phyloP scores from a whole-genome alignment of 2,888 invertebrate genomes.

The Bombylius discolor region DNA sequence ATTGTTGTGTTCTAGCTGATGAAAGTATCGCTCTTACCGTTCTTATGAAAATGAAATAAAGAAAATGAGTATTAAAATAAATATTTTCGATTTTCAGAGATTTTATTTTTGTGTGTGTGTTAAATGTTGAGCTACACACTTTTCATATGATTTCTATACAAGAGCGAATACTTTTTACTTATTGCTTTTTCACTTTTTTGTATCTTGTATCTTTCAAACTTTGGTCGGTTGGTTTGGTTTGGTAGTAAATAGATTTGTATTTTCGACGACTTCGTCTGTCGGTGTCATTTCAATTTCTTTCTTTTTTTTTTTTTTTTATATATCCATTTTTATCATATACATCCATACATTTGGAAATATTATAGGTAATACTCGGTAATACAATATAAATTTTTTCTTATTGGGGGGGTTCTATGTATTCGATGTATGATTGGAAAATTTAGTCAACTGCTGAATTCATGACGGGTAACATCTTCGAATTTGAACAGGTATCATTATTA shows the following conservation, averaged over 20 bases:
- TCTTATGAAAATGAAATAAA: no score
- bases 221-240: no score
- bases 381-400: constrained; percentile 14
- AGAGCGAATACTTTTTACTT: not conserved
- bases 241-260: not conserved
- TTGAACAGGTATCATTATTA: constrained; percentile 1
- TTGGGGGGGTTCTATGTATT: constrained; percentile 32
- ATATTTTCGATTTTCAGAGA: not conserved
- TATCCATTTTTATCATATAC: not conserved
- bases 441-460: constrained; percentile 38
- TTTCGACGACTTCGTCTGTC: not conserved
- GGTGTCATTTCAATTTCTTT: not conserved
- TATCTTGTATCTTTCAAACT: no score
- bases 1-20: no score
- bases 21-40: no score
- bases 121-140: not conserved
- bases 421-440: constrained; percentile 33
- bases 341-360: not conserved
- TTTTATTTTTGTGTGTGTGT: not conserved
- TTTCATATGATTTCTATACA: not conserved
- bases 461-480: constrained; percentile 33
- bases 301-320: not conserved
- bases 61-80: not conserved
- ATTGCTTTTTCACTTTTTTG: not conserved
- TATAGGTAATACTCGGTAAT: no score